Evolutionary conservation across 2,113 vertebrate species (phyloP).

Genomic region (Willisornis vidua): DNA sequence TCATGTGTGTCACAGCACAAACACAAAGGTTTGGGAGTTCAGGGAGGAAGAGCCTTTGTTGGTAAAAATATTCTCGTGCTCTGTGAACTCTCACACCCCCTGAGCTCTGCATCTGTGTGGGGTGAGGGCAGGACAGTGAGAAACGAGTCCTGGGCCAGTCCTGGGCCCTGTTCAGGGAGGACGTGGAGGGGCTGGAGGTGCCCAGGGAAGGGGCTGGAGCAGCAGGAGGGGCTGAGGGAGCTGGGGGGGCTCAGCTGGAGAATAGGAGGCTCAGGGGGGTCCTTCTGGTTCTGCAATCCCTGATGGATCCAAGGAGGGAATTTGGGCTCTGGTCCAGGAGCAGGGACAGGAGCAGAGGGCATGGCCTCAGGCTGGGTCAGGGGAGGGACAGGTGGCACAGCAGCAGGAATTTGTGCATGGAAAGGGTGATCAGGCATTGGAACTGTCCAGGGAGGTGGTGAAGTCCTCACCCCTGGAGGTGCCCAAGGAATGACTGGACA

Average conservation of each 20-base stretch:
- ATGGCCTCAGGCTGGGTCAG: neutral
- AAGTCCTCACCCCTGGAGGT: neutral
- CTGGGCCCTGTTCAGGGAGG: neutral
- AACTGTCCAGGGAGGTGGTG: neutral
- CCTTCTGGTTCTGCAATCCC: too few species aligned
- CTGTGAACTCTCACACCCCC: rapidly evolving
- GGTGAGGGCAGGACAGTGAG: rapidly evolving
- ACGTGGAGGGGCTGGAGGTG: neutral
- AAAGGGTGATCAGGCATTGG: rapidly evolving
- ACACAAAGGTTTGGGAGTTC: neutral
- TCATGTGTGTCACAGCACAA: neutral
- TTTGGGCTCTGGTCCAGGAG: too few species aligned
- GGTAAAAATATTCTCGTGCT: neutral
- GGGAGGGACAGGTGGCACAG: rapidly evolving
- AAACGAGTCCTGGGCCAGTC: neutral
- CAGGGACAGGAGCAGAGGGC: too few species aligned
- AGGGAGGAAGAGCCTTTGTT: neutral
- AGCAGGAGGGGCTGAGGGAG: too few species aligned
- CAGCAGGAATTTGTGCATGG: rapidly evolving
- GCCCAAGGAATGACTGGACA: rapidly evolving
- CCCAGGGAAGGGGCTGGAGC: neutral
- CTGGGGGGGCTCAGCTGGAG: too few species aligned
- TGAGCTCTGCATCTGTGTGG: rapidly evolving
- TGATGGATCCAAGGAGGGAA: too few species aligned
- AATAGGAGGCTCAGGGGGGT: too few species aligned